Conservation (phyloP, 2,888 invertebrate genomes). For the Apoda limacodes region DNA sequence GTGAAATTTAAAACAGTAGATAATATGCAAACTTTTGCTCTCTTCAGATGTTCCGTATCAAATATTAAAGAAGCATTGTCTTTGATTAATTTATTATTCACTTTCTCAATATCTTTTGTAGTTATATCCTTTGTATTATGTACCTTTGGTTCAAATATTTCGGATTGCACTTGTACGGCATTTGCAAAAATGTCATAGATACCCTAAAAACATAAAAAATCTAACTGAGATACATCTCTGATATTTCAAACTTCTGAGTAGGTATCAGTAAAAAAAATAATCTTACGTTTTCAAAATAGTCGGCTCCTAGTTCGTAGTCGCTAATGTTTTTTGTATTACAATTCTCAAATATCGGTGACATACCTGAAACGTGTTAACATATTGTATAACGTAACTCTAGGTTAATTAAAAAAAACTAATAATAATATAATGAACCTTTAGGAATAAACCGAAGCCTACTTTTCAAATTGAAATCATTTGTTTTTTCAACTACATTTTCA, state of each 20-base stretch:
- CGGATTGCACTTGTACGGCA: conserved; percentile 50
- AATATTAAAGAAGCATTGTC: conserved; percentile 41
- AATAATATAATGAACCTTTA: conserved; percentile 55
- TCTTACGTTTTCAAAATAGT: conserved; percentile 47
- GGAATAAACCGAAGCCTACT: conserved; percentile 64
- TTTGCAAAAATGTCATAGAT: conserved; percentile 55
- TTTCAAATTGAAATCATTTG: conserved; percentile 38
- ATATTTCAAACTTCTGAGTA: background rate
- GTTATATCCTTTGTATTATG: conserved; percentile 31
- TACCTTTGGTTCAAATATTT: conserved; percentile 43
- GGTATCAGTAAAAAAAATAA: background rate
- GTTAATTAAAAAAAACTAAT: background rate
- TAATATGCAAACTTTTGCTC: too few relatives aligned
- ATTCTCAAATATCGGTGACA: conserved; percentile 65
- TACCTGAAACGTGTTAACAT: conserved; percentile 44
- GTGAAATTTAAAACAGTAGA: too few relatives aligned
- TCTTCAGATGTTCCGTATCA: conserved; percentile 34
- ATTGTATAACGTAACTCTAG: too few relatives aligned
- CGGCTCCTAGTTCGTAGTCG: conserved; percentile 26
- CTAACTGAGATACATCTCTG: too few relatives aligned
- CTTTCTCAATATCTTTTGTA: conserved; percentile 34
- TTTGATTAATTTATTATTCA: conserved; percentile 33
- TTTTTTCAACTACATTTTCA: conserved; percentile 10
- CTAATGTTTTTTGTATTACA: conserved; percentile 27
- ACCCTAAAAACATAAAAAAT: conserved; percentile 24